Evolutionary conservation across 1,140 invertebrate species (phyloP).

Genomic region (Pseudomyrmex pallidus): DNA sequence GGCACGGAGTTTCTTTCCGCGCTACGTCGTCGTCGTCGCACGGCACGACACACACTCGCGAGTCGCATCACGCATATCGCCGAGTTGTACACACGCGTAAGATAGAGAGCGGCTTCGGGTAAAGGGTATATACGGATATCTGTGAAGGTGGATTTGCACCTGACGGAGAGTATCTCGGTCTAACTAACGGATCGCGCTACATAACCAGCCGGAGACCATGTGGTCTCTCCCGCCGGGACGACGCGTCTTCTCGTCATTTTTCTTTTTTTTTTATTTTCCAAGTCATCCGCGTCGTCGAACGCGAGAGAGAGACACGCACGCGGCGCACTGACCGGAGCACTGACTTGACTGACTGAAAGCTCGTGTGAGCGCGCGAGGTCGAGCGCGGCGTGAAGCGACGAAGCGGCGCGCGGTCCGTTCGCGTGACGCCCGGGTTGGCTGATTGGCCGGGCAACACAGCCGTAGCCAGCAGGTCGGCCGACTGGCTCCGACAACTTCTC

Average conservation of each 20-base stretch:
- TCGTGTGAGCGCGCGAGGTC: not conserved
- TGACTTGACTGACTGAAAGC: no score
- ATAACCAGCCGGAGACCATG: no score
- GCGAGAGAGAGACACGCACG: not conserved
- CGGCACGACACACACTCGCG: not conserved
- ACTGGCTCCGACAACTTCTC: slow-evolving; percentile 40
- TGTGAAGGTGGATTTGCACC: not conserved
- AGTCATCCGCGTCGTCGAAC: not conserved
- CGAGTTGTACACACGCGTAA: not conserved
- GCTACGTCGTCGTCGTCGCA: not conserved
- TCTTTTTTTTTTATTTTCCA: not conserved
- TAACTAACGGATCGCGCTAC: not conserved
- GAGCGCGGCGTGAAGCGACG: slow-evolving; percentile 39
- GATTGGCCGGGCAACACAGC: slow-evolving; percentile 51
- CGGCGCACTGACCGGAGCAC: slow-evolving; percentile 53
- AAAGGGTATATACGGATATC: not conserved
- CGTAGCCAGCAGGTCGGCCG: no score
- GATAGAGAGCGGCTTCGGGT: no score
- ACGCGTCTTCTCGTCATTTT: not conserved
- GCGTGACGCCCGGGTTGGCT: slow-evolving; percentile 61
- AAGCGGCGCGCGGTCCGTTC: slow-evolving; percentile 44
- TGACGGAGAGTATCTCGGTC: not conserved
- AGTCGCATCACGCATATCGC: slow-evolving; percentile 17
- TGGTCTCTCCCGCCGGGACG: not conserved
- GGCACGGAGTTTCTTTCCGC: not conserved